These are phyloP conservation scores for Agrotis ipsilon DNA, from an alignment of 2,888 invertebrate genomes.

Conservation along the genomic window DNA sequence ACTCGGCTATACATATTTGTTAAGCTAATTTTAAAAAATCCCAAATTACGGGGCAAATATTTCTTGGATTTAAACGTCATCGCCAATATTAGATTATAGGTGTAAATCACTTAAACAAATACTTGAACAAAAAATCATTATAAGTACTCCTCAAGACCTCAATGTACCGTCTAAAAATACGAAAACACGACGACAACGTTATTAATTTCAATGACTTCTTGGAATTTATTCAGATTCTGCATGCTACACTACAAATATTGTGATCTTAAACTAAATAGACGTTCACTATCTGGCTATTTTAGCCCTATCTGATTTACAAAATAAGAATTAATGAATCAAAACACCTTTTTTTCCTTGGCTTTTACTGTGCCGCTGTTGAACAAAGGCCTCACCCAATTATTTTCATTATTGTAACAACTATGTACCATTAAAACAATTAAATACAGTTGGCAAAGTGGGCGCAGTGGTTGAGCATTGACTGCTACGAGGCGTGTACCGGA, in stretches of 20 bases:
- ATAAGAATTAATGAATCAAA: no score
- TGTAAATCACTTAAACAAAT: constrained; percentile 26
- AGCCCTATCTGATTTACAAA: not conserved
- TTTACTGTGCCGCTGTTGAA: no score
- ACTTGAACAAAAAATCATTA: not conserved
- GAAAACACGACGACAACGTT: not conserved
- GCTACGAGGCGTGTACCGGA: no score
- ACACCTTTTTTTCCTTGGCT: no score
- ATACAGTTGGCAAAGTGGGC: no score
- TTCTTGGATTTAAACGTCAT: constrained; percentile 12
- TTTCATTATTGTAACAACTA: no score
- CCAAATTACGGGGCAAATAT: not conserved
- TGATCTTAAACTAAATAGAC: not conserved
- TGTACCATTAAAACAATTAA: no score
- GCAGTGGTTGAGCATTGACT: no score
- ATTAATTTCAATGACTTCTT: constrained; percentile 8
- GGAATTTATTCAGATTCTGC: not conserved
- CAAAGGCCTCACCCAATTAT: no score
- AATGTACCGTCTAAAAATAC: not conserved
- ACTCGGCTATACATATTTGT: not conserved
- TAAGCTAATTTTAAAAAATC: constrained; percentile 1
- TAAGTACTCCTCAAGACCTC: not conserved
- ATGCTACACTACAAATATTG: not conserved
- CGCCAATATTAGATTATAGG: not conserved
- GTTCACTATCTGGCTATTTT: not conserved